phyloP scores from a whole-genome alignment of 2,888 invertebrate species.

The Xiphydria camelus region DNA sequence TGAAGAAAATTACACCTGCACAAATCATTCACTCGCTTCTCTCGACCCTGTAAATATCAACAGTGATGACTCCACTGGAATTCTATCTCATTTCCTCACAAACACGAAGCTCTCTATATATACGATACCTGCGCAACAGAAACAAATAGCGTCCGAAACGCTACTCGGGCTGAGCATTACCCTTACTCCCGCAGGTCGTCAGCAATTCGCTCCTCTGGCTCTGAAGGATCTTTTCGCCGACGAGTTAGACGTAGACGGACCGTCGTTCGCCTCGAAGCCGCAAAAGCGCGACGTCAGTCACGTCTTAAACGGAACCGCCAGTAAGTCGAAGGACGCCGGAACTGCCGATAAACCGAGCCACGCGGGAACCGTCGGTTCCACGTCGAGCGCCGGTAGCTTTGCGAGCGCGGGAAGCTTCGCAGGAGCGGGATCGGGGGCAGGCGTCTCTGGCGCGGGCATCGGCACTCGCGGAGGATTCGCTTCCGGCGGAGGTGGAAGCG shows the following conservation, averaged over 20 bases:
- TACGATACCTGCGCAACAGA: no score
- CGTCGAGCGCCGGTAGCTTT: constrained; percentile 21
- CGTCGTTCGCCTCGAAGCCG: constrained; percentile 14
- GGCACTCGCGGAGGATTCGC: background rate
- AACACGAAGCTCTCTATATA: no score
- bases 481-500: constrained; percentile 19
- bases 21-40: no score
- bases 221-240: constrained; percentile 18
- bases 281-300: constrained; percentile 25
- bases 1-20: no score
- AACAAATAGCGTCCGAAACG: no score
- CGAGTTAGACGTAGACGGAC: constrained; percentile 10
- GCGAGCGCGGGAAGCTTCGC: constrained; percentile 24
- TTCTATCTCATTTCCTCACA: no score
- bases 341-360: constrained; percentile 12
- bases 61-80: no score
- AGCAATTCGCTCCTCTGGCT: constrained; percentile 10
- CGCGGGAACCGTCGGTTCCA: constrained; percentile 6
- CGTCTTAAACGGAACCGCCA: constrained; percentile 16
- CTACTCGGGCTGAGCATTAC: no score
- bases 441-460: background rate
- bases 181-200: no score
- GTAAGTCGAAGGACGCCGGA: constrained; percentile 23
- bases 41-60: no score
- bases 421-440: constrained; percentile 13